phyloP scores from a whole-genome alignment of 2,113 vertebrate species.

The Malurus cyaneus region DNA sequence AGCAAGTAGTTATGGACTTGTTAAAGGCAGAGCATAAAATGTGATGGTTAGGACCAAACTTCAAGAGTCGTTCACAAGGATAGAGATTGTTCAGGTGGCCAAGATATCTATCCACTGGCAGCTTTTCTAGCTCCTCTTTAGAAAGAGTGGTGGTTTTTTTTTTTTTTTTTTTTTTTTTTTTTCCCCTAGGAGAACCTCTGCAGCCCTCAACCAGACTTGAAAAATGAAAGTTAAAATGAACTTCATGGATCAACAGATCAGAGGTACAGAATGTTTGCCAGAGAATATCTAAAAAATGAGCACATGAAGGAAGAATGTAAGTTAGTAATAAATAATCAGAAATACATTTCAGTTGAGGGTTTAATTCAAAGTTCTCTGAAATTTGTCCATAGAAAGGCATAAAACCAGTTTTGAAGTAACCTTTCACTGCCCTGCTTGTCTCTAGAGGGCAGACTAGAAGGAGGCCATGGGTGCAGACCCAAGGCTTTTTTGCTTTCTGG shows the following conservation, averaged over 20 bases:
- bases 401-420: background rate
- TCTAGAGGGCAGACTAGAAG: background rate
- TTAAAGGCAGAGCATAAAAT: background rate
- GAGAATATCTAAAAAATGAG: background rate
- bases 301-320: background rate
- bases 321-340: slow-evolving; percentile 10
- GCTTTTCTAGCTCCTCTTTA: background rate
- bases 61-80: background rate
- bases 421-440: background rate
- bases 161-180: background rate
- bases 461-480: background rate
- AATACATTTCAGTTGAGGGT: background rate
- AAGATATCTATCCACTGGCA: background rate
- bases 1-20: background rate
- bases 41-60: background rate
- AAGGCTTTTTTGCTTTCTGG: background rate
- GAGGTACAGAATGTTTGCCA: background rate
- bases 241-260: background rate
- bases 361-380: background rate
- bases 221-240: background rate
- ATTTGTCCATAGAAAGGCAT: background rate
- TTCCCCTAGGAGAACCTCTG: background rate
- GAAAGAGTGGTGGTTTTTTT: background rate
- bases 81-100: background rate
- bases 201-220: background rate